phyloP scores from a whole-genome alignment of 2,113 vertebrate species.

The Pterophyllum scalare region DNA sequence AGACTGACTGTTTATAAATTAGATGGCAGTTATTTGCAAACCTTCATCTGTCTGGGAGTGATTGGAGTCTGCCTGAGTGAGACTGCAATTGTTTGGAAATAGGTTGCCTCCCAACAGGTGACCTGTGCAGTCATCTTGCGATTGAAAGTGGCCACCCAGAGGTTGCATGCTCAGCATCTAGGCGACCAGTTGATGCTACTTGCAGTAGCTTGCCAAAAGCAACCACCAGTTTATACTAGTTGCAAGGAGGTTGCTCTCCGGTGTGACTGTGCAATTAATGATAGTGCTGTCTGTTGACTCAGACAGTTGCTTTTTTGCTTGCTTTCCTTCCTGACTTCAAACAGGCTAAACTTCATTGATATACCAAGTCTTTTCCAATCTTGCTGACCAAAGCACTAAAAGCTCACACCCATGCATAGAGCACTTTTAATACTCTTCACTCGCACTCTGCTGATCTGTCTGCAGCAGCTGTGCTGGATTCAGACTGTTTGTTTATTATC shows the following conservation, averaged over 20 bases:
- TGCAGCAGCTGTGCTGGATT: neutral
- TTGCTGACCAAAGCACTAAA: neutral
- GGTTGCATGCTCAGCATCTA: neutral
- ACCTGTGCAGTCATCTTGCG: neutral
- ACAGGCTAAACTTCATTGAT: slow-evolving; percentile 1
- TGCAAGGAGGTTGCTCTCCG: neutral
- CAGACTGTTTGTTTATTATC: neutral
- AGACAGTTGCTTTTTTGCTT: neutral
- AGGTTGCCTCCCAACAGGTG: neutral
- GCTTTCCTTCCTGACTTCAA: neutral
- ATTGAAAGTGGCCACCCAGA: neutral
- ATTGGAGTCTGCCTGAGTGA: neutral
- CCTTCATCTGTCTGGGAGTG: neutral
- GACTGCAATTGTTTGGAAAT: neutral
- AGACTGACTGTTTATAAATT: neutral
- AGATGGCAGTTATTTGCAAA: neutral
- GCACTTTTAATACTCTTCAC: neutral
- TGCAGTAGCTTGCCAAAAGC: too few relatives aligned
- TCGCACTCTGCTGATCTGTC: neutral
- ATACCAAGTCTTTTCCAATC: neutral
- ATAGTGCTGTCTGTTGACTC: neutral
- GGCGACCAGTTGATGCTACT: neutral
- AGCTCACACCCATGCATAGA: neutral
- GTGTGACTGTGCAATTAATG: neutral
- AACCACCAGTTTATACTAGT: neutral